A percentile compares a stretch with the other conserved stretches of the same genome.
phyloP scores from a whole-genome alignment of 2,797 vertebrate genomes.

The Limosa lapponica region DNA sequence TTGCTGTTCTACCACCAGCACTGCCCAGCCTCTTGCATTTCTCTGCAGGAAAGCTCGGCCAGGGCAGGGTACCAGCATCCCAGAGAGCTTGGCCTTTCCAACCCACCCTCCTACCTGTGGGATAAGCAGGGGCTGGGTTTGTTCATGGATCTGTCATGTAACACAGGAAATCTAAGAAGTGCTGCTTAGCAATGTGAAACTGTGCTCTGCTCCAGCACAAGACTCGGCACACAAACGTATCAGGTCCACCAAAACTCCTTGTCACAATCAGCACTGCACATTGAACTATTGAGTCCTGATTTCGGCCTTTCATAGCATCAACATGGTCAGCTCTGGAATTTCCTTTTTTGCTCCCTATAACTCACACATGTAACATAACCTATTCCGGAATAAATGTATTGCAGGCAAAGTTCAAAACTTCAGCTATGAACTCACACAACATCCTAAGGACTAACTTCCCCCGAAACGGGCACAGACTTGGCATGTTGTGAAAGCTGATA shows the following conservation, averaged over 20 bases:
- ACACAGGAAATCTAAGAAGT: background rate
- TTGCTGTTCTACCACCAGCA: background rate
- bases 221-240: background rate
- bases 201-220: background rate
- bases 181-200: background rate
- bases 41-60: background rate
- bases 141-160: background rate
- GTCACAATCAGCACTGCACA: background rate
- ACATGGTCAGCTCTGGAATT: background rate
- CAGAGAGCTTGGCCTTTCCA: background rate
- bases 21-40: background rate
- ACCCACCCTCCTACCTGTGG: background rate
- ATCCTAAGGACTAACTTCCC: background rate
- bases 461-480: background rate
- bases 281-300: too few species aligned
- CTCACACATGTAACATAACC: background rate
- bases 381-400: background rate
- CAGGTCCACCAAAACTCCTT: background rate
- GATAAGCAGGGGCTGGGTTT: background rate
- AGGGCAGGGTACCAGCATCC: background rate
- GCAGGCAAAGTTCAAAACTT: background rate
- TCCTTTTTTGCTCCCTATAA: background rate
- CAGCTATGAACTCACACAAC: background rate
- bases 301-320: too few species aligned
- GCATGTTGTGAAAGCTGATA: background rate